These are phyloP conservation scores for Takifugu rubripes DNA, from an alignment of 2,797 vertebrate genomes.

Conservation along the genomic window DNA sequence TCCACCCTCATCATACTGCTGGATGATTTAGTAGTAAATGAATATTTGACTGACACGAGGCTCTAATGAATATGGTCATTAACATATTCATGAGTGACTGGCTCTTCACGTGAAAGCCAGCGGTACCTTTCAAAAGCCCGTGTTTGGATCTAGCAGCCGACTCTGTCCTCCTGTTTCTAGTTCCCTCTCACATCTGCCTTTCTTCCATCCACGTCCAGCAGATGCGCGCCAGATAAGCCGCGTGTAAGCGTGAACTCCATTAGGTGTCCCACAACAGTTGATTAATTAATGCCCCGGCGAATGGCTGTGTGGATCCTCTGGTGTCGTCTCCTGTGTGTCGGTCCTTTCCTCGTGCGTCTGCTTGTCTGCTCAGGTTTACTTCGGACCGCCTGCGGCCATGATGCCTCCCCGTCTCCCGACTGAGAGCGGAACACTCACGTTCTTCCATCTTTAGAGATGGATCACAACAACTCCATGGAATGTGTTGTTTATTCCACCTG, in stretches of 20 bases:
- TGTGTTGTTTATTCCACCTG: conserved; percentile 43
- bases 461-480: conserved; percentile 49
- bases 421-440: conserved; percentile 2
- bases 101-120: conserved; percentile 18
- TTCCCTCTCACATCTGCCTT: neutral
- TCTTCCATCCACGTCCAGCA: conserved; percentile 21
- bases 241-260: neutral
- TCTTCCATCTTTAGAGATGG: conserved; percentile 46
- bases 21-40: conserved; percentile 25
- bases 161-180: conserved; percentile 1
- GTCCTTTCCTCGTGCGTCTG: too few relatives aligned
- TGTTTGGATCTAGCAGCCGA: conserved; percentile 20
- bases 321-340: neutral
- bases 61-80: conserved; percentile 33
- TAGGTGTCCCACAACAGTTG: neutral
- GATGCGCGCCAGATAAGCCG: conserved; percentile 8
- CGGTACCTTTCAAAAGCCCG: conserved; percentile 24
- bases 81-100: conserved; percentile 38
- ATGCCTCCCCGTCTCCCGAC: conserved; percentile 25
- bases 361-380: too few relatives aligned
- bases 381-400: too few relatives aligned
- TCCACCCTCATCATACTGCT: conserved; percentile 5
- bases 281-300: neutral
- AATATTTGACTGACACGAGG: conserved; percentile 27
- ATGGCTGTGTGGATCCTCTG: conserved; percentile 4